Percentiles rank a stretch among this genome's conserved stretches.
These are phyloP conservation scores for Brachyopa scutellaris DNA, from an alignment of 2,888 invertebrate species.

Conservation along the genomic window DNA sequence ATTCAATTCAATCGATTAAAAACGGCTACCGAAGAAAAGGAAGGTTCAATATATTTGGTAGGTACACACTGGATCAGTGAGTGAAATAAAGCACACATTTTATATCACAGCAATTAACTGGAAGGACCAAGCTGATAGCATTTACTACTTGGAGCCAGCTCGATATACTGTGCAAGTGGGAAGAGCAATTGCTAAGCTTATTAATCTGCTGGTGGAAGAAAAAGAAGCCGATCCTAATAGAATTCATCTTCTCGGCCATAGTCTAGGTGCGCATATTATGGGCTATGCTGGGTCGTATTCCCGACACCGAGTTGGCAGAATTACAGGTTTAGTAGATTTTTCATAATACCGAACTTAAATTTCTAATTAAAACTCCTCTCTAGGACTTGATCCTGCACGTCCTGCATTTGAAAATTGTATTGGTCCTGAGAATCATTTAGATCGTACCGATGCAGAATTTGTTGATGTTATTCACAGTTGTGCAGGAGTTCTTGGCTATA, in stretches of 20 bases:
- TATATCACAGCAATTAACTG: constrained; percentile 78
- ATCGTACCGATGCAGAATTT: constrained; percentile 86
- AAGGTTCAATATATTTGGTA: constrained; percentile 79
- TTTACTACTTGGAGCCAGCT: constrained; percentile 80
- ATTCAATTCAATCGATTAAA: constrained; percentile 80
- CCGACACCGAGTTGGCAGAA: constrained; percentile 82
- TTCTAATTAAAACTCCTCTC: constrained; percentile 67
- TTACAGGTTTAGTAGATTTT: constrained; percentile 83
- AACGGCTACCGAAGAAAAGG: constrained; percentile 78
- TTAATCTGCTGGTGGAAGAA: constrained; percentile 79
- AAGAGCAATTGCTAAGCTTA: constrained; percentile 79
- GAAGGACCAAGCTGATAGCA: constrained; percentile 80
- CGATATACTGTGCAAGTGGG: constrained; percentile 80
- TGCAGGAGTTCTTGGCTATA: constrained; percentile 85
- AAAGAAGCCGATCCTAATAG: constrained; percentile 78
- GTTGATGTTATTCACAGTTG: constrained; percentile 90
- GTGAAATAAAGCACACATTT: too few species aligned
- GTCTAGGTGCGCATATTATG: constrained; percentile 85
- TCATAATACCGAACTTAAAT: too few species aligned
- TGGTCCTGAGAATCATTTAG: constrained; percentile 83
- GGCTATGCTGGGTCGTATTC: constrained; percentile 84
- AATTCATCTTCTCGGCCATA: constrained; percentile 82
- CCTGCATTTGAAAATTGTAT: constrained; percentile 80
- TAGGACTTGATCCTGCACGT: constrained; percentile 87
- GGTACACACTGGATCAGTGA: too few species aligned